Evolutionary conservation across 2,113 vertebrate genomes (phyloP).

Genomic region (Phaetusa simplex): DNA sequence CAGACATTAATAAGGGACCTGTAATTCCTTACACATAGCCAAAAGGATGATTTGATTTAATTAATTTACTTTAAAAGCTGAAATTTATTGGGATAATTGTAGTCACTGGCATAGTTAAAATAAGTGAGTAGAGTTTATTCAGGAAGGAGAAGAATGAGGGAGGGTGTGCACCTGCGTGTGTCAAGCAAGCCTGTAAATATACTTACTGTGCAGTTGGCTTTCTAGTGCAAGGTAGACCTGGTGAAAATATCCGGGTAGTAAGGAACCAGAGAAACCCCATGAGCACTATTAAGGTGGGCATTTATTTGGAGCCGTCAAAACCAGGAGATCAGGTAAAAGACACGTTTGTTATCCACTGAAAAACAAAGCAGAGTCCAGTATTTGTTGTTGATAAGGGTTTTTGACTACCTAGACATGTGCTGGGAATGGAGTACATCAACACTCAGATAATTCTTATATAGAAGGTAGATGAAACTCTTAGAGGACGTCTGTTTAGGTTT

Average conservation of each 20-base stretch:
- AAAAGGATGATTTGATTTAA: not conserved
- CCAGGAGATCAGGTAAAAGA: not conserved
- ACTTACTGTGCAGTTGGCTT: not conserved
- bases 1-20: not conserved
- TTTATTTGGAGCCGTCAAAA: not conserved
- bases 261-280: not conserved
- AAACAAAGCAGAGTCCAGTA: not conserved
- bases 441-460: not conserved
- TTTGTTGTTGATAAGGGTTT: not conserved
- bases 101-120: not conserved
- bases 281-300: accelerated
- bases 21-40: not conserved
- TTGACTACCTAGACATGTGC: not conserved
- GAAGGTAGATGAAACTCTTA: not conserved
- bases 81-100: not conserved
- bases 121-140: not conserved
- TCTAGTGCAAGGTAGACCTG: not conserved
- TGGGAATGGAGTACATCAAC: not conserved
- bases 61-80: not conserved
- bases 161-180: not conserved
- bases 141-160: not conserved
- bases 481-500: not conserved
- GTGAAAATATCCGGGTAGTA: not conserved
- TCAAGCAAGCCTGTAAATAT: accelerated
- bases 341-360: not conserved